Evolutionary conservation across 2,888 invertebrate genomes (phyloP), one percentile per base, ranked within the genome.

Genomic region (Pogonocherus hispidulus): DNA sequence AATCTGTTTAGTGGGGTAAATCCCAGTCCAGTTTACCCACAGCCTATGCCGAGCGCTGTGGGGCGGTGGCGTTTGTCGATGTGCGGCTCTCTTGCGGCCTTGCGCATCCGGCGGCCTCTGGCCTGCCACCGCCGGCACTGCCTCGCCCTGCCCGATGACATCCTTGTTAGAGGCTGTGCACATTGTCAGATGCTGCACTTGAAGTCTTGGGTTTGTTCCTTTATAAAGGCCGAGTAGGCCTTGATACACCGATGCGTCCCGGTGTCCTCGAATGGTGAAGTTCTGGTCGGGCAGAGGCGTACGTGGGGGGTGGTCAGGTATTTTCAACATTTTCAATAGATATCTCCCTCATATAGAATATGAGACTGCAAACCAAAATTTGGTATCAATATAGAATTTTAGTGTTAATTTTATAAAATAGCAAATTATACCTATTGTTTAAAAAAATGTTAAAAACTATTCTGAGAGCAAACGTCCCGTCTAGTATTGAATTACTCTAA

Each of bases 101-200:
- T 69, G 69, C 69, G 68, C 67, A 72, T 74, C 74, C 74, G 73
- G n/a, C n/a, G n/a, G 72, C 71, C 37, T 55, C 19, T 41, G 55
- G 37, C 41, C 37, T 55, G 55, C 55, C 55, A 23, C 22, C 55
- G 41, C 22, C 14, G 5, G 57, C 57, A 23, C 57, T 57, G 41
- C 41, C 41, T n/a, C 56, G 41, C 41, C 44, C 20, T n/a, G n/a
- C n/a, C 23, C 23, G 57, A 46, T 57, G 57, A 57, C 44, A 57
- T 57, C 57, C 57, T 57, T 46, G 57, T 57, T 57, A 57, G 57
- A 57, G 56, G 23, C 57, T 55, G 37, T 57, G 23, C 57, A 57
- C 57, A 57, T 57, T 57, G 57, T 57, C 23, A 57, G 57, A 57
- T 23, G 44, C 57, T 57, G 57, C 57, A 57, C 57, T 57, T 57